Percentiles rank a stretch among this genome's conserved stretches.
Evolutionary conservation across 30 jellyfish, hydroid and myxozoan species (phyloP).

Genomic region (Clytia hemisphaerica): DNA sequence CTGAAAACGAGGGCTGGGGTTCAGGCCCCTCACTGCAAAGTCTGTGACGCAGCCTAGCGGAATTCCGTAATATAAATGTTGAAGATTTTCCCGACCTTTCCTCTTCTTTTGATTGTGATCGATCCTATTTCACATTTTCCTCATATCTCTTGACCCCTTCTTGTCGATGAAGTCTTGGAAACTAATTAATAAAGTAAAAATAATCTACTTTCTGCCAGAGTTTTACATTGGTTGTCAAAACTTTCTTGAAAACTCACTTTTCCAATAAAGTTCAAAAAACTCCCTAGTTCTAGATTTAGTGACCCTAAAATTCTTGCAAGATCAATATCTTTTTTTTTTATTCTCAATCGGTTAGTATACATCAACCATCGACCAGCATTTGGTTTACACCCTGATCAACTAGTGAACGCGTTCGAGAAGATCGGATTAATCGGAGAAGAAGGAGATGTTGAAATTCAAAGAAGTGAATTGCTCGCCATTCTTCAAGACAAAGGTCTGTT

Average conservation of each 20-base stretch:
- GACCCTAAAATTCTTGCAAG: not conserved
- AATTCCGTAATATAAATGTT: too few relatives aligned
- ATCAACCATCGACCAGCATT: conserved; percentile 97
- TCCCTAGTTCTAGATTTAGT: not conserved
- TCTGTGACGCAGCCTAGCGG: too few relatives aligned
- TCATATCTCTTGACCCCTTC: not conserved
- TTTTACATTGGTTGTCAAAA: too few relatives aligned
- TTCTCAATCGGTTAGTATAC: conserved; percentile 35
- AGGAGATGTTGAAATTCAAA: conserved; percentile 32
- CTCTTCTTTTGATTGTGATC: too few relatives aligned
- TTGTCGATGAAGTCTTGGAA: too few relatives aligned
- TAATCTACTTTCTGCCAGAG: too few relatives aligned
- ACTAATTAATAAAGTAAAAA: too few relatives aligned
- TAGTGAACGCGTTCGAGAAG: conserved; percentile 54
- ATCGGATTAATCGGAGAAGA: conserved; percentile 43
- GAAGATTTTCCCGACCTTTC: too few relatives aligned
- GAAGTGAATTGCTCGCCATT: conserved; percentile 49
- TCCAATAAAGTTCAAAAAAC: not conserved
- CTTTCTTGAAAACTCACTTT: too few relatives aligned
- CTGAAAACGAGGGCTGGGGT: too few relatives aligned
- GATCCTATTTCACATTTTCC: not conserved
- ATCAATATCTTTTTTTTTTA: not conserved
- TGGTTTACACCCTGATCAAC: conserved; percentile 63
- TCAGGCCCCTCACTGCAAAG: too few relatives aligned
- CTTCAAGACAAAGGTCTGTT: conserved; percentile 91